Base-by-base conservation (phyloP, 2,797 vertebrate genomes). In the Myotis daubentonii region DNA sequence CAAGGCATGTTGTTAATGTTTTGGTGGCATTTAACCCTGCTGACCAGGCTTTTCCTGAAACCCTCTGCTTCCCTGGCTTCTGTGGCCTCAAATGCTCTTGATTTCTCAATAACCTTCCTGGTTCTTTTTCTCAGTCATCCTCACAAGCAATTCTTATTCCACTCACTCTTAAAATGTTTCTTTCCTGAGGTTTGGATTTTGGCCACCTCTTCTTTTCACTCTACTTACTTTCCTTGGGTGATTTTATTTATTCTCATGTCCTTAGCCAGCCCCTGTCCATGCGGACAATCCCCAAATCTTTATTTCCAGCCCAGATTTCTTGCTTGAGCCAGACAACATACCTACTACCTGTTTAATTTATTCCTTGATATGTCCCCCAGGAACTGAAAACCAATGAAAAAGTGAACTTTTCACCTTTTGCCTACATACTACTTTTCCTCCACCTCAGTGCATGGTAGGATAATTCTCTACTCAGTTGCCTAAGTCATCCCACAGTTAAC, bases 291-390 rank as follows among this genome's bases (percentile, higher is more conserved):
- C 51, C 70, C 49, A 82, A 44, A 74, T 74, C 70, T 95, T 1
- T 55, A 75, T 94, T 96, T 81, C 25, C 20, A 94, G 30, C 60
- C n/a, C 79, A 28, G 15, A 81, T 86, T 94, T 89, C 51, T 87
- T 81, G 84, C 60, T 44, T 41, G 57, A 89, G 66, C 3, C n/a
- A 93, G 85, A 62, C 38, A 36, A 49, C 16, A n/a, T 30, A 6
- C 8, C 41, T 41, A 57, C 5, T 62, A 15, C 28, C 60, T 66
- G 33, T 75, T 80, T 47, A 44, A 44, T 84, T 79, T 92, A n/a
- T 94, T 38, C 8, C 28, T 22, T 79, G 57, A 4, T n/a, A 25
- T 22, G n/a, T 80, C 57, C 33, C 51, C 38, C 36, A 57, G 41
- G 53, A 70, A 20, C 55, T 89, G 30, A 93, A 51, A 76, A 33